Conservation (phyloP, 2,888 invertebrate genomes). For the Oscheius onirici region DNA sequence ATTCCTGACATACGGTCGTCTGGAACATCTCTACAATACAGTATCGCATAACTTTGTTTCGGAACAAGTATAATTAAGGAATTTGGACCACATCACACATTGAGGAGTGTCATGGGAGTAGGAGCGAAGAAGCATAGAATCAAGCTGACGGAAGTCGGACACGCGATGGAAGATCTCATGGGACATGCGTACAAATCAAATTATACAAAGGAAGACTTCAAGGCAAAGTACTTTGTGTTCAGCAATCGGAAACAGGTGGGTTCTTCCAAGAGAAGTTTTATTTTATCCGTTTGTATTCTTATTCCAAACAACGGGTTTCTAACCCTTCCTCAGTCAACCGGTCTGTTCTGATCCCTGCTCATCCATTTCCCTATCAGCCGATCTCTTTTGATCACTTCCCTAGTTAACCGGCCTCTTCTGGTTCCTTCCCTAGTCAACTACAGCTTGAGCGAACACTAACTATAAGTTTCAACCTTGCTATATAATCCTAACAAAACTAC, state of each 20-base stretch:
- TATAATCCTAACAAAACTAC: no score
- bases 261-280: neutral
- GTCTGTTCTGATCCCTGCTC: no score
- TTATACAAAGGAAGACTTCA: conserved; percentile 91
- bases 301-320: neutral
- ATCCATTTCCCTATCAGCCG: no score
- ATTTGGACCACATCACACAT: conserved; percentile 29
- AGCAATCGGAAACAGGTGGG: conserved; percentile 48
- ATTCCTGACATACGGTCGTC: conserved; percentile 90
- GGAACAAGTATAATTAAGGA: no score
- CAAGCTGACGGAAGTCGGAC: conserved; percentile 78
- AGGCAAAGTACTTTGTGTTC: conserved; percentile 58
- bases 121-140: conserved; percentile 31
- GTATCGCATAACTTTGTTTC: conserved; percentile 45
- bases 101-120: conserved; percentile 22
- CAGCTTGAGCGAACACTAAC: no score
- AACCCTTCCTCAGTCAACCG: neutral
- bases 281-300: neutral
- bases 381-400: no score
- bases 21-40: conserved; percentile 92
- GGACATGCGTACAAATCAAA: conserved; percentile 94
- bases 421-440: no score
- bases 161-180: conserved; percentile 96
- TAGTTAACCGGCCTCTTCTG: no score
- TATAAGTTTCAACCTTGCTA: no score